A percentile compares a stretch with the other conserved stretches of the same genome.
Evolutionary conservation across 2,888 invertebrate genomes (phyloP).

Genomic region (Amorpha juglandis): DNA sequence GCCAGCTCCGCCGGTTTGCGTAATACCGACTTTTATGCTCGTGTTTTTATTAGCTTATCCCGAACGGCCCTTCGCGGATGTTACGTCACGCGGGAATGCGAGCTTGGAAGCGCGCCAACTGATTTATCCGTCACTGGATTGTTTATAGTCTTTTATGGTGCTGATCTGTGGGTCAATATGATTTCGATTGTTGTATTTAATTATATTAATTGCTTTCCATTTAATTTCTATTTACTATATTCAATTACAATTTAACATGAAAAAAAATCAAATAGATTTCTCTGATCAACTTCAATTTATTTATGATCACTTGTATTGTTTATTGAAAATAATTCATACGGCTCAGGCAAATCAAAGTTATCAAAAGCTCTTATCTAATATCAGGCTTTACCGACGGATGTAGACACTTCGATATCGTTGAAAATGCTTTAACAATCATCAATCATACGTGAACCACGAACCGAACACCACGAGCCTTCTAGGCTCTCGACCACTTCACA

Average conservation of each 20-base stretch:
- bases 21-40: constrained; percentile 71
- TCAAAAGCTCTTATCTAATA: constrained; percentile 10
- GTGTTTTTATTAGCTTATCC: constrained; percentile 76
- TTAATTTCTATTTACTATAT: constrained; percentile 21
- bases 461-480: constrained; percentile 56
- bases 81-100: constrained; percentile 79
- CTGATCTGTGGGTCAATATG: constrained; percentile 69
- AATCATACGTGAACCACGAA: constrained; percentile 50
- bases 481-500: constrained; percentile 66
- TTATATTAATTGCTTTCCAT: constrained; percentile 37
- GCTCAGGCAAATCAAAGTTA: not conserved
- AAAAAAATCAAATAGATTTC: not conserved
- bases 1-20: constrained; percentile 79
- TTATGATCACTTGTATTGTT: constrained; percentile 19
- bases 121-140: constrained; percentile 76
- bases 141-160: constrained; percentile 82
- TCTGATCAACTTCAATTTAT: constrained; percentile 20
- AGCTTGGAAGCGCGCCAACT: constrained; percentile 75
- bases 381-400: constrained; percentile 11
- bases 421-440: constrained; percentile 22
- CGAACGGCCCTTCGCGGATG: constrained; percentile 77
- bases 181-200: constrained; percentile 51
- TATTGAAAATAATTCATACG: not conserved
- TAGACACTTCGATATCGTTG: constrained; percentile 17
- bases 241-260: not conserved